Percentiles rank a stretch among this genome's conserved stretches.
Evolutionary conservation across 2,888 invertebrate genomes (phyloP).

Genomic region (Oxycera nigricornis): DNA sequence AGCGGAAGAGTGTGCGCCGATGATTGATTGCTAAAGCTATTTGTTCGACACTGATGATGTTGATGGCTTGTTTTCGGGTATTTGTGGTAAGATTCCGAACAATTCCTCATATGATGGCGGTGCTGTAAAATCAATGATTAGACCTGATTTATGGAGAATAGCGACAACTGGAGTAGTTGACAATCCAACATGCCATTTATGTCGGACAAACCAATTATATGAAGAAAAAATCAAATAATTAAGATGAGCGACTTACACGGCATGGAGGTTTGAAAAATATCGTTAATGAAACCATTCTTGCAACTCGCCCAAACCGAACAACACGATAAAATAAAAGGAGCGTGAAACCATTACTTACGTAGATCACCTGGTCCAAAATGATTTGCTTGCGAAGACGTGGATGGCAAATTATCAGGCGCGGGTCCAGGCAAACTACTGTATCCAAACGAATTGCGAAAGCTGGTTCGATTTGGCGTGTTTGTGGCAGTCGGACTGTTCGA

Average conservation of each 20-base stretch:
- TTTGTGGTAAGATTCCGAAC: slow-evolving; percentile 54
- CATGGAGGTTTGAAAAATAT: no score
- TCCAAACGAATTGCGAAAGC: slow-evolving; percentile 35
- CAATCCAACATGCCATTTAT: no score
- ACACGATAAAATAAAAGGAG: no score
- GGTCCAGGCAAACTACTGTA: slow-evolving; percentile 35
- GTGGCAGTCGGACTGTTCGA: slow-evolving; percentile 50
- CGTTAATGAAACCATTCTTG: no score
- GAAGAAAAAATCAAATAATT: no score
- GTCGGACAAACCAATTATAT: no score
- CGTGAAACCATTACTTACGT: slow-evolving; percentile 30
- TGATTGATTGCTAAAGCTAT: neutral
- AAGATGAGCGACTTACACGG: no score
- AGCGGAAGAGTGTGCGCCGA: neutral
- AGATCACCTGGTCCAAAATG: slow-evolving; percentile 12
- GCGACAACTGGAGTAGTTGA: no score
- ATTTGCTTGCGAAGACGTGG: slow-evolving; percentile 7
- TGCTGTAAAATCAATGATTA: neutral
- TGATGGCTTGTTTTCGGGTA: slow-evolving; percentile 11
- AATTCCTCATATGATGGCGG: slow-evolving; percentile 61
- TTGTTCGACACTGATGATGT: slow-evolving; percentile 24
- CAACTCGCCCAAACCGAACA: no score
- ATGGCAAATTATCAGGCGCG: slow-evolving; percentile 7
- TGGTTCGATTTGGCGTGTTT: slow-evolving; percentile 40
- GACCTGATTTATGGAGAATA: no score